These are phyloP conservation scores for Sphecodes monilicornis DNA, from an alignment of 2,888 invertebrate species.

Conservation along the genomic window DNA sequence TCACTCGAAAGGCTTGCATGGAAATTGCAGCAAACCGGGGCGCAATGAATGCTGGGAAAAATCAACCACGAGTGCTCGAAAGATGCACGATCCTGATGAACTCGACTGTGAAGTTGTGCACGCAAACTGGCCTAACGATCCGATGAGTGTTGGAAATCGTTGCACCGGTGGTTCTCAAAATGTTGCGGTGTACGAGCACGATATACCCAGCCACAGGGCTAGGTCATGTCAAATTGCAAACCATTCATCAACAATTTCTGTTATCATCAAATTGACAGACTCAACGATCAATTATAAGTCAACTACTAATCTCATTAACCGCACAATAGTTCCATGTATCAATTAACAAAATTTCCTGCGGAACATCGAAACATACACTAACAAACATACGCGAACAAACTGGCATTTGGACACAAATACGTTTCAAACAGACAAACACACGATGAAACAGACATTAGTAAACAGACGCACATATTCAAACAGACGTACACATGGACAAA, in stretches of 20 bases:
- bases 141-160: not conserved
- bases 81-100: slow-evolving; percentile 1
- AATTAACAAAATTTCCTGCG: not conserved
- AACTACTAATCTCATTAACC: no score
- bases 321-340: no score
- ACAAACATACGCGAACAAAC: not conserved
- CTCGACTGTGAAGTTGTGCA: not conserved
- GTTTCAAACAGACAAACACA: no score
- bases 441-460: not conserved
- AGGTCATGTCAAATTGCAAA: not conserved
- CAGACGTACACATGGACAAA: not conserved
- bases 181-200: not conserved
- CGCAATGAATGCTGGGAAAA: not conserved
- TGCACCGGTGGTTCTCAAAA: not conserved
- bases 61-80: not conserved
- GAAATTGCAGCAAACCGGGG: not conserved
- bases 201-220: not conserved
- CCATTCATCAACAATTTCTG: no score
- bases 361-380: not conserved
- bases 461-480: not conserved
- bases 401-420: no score
- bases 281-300: no score
- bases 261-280: not conserved
- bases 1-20: not conserved
- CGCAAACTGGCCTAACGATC: slow-evolving; percentile 8